These are phyloP conservation scores for Gymnoscopelus microlampas DNA, from an alignment of 2,797 vertebrate genomes.

Conservation along the genomic window DNA sequence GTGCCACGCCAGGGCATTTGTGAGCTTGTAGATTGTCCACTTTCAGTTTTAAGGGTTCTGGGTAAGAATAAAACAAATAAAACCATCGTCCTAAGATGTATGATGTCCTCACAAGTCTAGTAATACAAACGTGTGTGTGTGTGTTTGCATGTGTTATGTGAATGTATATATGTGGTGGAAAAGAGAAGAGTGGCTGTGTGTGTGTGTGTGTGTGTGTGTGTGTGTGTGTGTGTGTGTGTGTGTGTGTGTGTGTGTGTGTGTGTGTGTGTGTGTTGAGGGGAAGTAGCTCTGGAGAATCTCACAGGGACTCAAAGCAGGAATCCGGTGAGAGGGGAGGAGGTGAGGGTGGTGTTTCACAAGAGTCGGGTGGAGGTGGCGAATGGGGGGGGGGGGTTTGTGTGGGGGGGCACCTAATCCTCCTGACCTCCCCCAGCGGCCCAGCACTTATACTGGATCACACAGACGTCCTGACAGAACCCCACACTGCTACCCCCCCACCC, in stretches of 20 bases:
- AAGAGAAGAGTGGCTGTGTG: slow-evolving; percentile 49
- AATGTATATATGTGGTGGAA: too few relatives aligned
- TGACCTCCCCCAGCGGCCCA: slow-evolving; percentile 71
- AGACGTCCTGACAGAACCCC: slow-evolving; percentile 53
- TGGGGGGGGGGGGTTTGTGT: slow-evolving; percentile 16
- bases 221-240: slow-evolving; percentile 31
- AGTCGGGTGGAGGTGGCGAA: too few relatives aligned
- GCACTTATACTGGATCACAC: slow-evolving; percentile 76
- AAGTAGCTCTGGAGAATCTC: slow-evolving; percentile 78
- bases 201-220: slow-evolving; percentile 38
- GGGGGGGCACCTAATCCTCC: slow-evolving; percentile 69
- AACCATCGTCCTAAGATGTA: too few relatives aligned
- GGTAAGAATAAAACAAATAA: too few relatives aligned
- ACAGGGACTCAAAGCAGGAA: slow-evolving; percentile 68
- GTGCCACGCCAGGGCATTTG: too few relatives aligned
- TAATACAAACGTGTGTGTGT: too few relatives aligned
- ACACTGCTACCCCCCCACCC: slow-evolving; percentile 27
- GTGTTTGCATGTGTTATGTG: too few relatives aligned
- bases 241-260: slow-evolving; percentile 46
- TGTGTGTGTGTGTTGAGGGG: slow-evolving; percentile 49
- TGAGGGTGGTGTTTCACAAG: too few relatives aligned
- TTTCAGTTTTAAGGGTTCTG: too few relatives aligned
- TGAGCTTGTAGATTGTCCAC: too few relatives aligned
- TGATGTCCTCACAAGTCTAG: too few relatives aligned
- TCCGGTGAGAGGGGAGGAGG: slow-evolving; percentile 48